Evolutionary conservation across 1,140 invertebrate species (phyloP), one percentile per base, ranked within the genome.

Genomic region (Temnothorax curvispinosus): DNA sequence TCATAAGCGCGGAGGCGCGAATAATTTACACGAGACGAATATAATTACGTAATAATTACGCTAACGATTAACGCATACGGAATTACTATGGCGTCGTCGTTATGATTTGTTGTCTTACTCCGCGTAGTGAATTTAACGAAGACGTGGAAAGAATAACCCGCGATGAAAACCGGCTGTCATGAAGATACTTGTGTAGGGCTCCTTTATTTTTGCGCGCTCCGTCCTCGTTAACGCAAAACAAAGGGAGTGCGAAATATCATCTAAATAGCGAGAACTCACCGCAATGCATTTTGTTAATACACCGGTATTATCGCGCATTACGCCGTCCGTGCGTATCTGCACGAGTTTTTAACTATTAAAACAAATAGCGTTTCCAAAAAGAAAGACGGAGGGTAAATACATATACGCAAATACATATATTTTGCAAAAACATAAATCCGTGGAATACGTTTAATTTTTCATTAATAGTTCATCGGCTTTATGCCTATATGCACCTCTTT

Each of bases 271-370:
- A 60, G 54, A 84, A 84, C 41, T 62, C 54, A 44, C 54, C 54
- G 80, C 80, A 38, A 60, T 84, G 69, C 80, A 74, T 75, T 84
- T 84, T 60, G 69, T 62, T 84, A 75, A 84, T 82, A 74, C 27
- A 60, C 69, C 27, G 15, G 80, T n/a, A 84, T 84, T 84, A 84
- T 74, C 56, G 69, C 18, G 69, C 80, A 50, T 84, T 84, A 84
- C 52, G 7, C 54, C 18, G 47, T 56, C 50, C 21, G 78, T 71
- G 38, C 64, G 38, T 81, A 44, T 58, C n/a, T 75, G 38, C 44
- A 11, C 18, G 41, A 27, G 69, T 74, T 84, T 84, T 84, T 13
- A 50, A 21, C 44, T 44, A 60, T 60, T 74, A 60, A 41, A 84
- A 75, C 41, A 13, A 74, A 74, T 47, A 44, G 54, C 27, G 3